Evolutionary conservation across 1,140 invertebrate genomes (phyloP), one percentile per base, ranked within the genome.

Genomic region (Bombus haemorrhoidalis): DNA sequence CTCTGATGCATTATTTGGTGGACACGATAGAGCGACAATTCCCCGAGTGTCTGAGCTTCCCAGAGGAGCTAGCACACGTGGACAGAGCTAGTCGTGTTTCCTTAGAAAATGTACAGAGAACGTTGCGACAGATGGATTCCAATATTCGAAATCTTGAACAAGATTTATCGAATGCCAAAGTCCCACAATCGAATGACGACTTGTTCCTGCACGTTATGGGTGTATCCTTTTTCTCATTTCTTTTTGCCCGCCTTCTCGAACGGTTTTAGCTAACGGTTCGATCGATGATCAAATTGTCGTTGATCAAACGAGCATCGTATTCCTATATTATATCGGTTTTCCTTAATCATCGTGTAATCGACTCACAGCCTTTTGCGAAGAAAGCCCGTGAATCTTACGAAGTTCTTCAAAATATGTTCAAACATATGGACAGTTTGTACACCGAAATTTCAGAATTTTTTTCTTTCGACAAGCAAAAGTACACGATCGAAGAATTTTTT

Each of bases 401-500:
- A 92, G 96, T 99, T 0, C 94, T 99, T 81, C 97, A 98, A 92
- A 98, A 97, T 75, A 99, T 99, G 99, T 98, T 97, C 93, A 97
- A 97, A 89, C 98, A 99, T 93, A 98, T 99, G 97, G 98, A 98
- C 86, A 96, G 95, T 43, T 92, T 98, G 1, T 99, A 98, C 95
- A 96, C 96, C 37, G 97, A 98, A 74, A 95, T 99, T 18, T 97
- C 98, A 1, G 98, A 99, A 92, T 99, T 98, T 94, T 99, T 97
- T 94, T 96, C 97, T 4, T 99, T 99, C 95, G 99, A 99, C 93
- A 97, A 97, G 28, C 97, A 97, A 87, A 99, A 99, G 94, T 99
- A 99, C 93, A 97, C 97, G 0, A 96, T 99, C 80, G 99, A 99
- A 92, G 99, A 99, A 93, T 99, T 99, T 95, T 99, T 99, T 94